Base-by-base conservation (phyloP, 1,140 invertebrate genomes). In the Oryctes rhinoceros region DNA sequence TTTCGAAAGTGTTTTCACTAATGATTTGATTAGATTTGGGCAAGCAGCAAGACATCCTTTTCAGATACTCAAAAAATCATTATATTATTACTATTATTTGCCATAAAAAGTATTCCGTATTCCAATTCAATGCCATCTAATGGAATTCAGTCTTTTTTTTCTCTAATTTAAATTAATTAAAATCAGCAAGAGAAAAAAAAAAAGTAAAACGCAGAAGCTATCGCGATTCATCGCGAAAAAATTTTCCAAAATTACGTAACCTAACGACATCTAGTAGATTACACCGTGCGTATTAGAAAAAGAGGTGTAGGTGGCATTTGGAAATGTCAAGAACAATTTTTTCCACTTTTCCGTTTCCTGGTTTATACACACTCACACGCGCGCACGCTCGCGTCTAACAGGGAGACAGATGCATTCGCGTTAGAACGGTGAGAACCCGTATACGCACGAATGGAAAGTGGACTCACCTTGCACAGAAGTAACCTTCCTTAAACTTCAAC, bases 281-380 rank as follows among this genome's bases (percentile, higher is more conserved):
- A 18, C n/a, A 59, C 11, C 9, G 18, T 59, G 18, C 24, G 24
- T 15, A 24, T 35, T 30, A 71, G 35, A 30, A 71, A 67, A 37
- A 71, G 20, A 62, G 65, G 18, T 37, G 65, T 71, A 71, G 65
- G 65, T 71, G 65, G 65, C 35, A 71, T 71, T 71, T 71, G 35
- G 65, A 71, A 71, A 71, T 71, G 65, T 71, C 65, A 71, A 71
- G 65, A 71, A 37, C 65, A 37, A 71, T 71, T 71, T 71, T 71
- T 71, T 71, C 65, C 65, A 71, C 20, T 71, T 71, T 6, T 71
- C 20, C 35, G 24, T 71, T 71, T 71, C 65, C 65, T 71, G 65
- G 65, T 71, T 71, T 59, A n/a, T 59, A n/a, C 53, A 18, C 53
- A 59, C 53, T 59, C 39, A 44, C 53, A 1, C 53, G 5, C 53